Percentiles rank a stretch among this genome's conserved stretches.
Evolutionary conservation across 2,888 invertebrate species (phyloP).

Genomic region (Lycia hirtaria): DNA sequence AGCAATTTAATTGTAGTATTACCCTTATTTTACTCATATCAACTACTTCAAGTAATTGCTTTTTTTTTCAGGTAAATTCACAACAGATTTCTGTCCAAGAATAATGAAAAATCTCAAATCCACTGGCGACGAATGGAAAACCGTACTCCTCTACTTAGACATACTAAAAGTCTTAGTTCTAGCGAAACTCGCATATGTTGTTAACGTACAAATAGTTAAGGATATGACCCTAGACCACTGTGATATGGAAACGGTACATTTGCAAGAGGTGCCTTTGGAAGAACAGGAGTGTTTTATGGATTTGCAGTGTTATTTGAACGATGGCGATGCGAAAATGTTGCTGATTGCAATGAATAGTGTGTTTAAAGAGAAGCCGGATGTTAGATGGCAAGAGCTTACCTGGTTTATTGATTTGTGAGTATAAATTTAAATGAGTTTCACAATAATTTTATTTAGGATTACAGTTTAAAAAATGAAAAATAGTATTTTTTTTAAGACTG

Average conservation of each 20-base stretch:
- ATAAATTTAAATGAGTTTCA: slow-evolving; percentile 21
- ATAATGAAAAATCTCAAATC: slow-evolving; percentile 70
- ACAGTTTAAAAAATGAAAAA: not conserved
- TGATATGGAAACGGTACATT: slow-evolving; percentile 70
- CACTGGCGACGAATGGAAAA: slow-evolving; percentile 71
- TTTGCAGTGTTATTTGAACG: slow-evolving; percentile 86
- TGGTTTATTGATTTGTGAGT: slow-evolving; percentile 89
- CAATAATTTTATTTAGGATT: too few species aligned
- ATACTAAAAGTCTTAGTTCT: slow-evolving; percentile 69
- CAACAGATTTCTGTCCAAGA: slow-evolving; percentile 66
- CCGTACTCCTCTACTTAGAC: slow-evolving; percentile 68
- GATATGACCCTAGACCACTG: slow-evolving; percentile 65
- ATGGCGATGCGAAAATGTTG: slow-evolving; percentile 84
- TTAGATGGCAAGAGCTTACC: slow-evolving; percentile 89
- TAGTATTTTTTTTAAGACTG: not conserved
- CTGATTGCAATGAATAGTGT: slow-evolving; percentile 87
- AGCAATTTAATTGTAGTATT: too few species aligned
- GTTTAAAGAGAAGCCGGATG: slow-evolving; percentile 84
- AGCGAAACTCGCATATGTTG: slow-evolving; percentile 71
- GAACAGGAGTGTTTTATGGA: slow-evolving; percentile 69
- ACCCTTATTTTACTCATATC: too few species aligned
- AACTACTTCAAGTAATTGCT: not conserved
- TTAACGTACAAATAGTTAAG: slow-evolving; percentile 80
- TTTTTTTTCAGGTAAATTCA: slow-evolving; percentile 72
- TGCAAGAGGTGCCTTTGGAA: slow-evolving; percentile 71